Evolutionary conservation across 2,888 invertebrate genomes (phyloP), one percentile per base, ranked within the genome.

Genomic region (Conchocele bisecta): DNA sequence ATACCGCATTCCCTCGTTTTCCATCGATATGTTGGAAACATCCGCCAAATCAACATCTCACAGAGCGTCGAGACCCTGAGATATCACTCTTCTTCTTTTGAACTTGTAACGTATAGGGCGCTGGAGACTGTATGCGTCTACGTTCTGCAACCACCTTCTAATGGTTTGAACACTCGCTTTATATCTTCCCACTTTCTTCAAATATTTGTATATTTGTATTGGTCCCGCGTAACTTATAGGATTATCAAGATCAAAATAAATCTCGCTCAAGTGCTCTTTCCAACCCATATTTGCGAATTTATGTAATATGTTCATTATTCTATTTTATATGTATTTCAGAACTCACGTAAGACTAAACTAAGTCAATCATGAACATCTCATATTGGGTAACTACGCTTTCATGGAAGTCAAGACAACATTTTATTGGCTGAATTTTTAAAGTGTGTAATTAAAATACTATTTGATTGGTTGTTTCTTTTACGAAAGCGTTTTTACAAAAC

Each of bases 21-120:
- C 41, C 39, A 68, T 75, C 7, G 68, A 60, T 4, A 72, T 31
- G 17, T 35, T 56, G 5, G 68, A 65, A 15, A 72, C 68, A 31
- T 69, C 72, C n/a, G 63, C 60, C 26, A 76, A 46, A 29, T 72
- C 69, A 28, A 63, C 48, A 31, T 71, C 67, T 42, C 65, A 66
- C 11, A 72, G 37, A 31, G 39, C 37, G 39, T 69, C 65, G 22
- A 56, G 33, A 4, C 61, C 68, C 24, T 65, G 53, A 3, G 71
- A 53, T 22, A 69, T 51, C 2, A 71, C 58, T 51, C 44, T 68
- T 35, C 64, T 67, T 11, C 53, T 67, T 22, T 71, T 64, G 29
- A 69, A 58, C 42, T 64, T 58, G 17, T 53, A 56, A 20, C 65
- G 57, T 17, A 41, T 13, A 17, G 56, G 61, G 35, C 54, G 56